Conservation (phyloP, 2,113 vertebrate genomes). For the Fulmarus glacialis region DNA sequence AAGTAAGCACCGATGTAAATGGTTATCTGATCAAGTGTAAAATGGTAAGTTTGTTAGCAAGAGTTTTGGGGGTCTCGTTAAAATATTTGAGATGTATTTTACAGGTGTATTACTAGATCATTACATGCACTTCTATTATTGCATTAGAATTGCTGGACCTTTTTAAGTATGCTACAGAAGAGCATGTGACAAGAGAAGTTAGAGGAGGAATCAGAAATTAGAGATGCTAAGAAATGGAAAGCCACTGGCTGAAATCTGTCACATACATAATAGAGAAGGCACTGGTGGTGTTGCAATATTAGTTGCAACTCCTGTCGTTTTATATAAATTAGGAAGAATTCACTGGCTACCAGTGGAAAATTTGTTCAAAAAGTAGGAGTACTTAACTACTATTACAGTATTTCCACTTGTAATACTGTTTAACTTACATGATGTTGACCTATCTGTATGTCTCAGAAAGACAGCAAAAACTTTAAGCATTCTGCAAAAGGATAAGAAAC, state of each 20-base stretch:
- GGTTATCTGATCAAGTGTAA: background rate
- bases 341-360: background rate
- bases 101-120: background rate
- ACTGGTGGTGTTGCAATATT: background rate
- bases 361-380: background rate
- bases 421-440: background rate
- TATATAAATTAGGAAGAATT: background rate
- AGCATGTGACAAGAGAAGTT: background rate
- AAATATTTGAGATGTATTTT: background rate
- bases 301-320: background rate
- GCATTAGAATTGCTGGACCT: background rate
- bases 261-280: background rate
- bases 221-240: background rate
- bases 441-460: no score
- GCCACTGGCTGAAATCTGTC: background rate
- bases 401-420: background rate
- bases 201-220: background rate
- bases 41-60: background rate
- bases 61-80: background rate
- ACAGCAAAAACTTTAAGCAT: background rate
- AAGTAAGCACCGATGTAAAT: background rate
- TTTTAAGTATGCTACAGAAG: background rate
- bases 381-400: background rate
- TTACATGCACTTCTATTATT: background rate
- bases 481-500: background rate